phyloP scores from a whole-genome alignment of 2,113 vertebrate genomes.

The Chionodraco myersi region DNA sequence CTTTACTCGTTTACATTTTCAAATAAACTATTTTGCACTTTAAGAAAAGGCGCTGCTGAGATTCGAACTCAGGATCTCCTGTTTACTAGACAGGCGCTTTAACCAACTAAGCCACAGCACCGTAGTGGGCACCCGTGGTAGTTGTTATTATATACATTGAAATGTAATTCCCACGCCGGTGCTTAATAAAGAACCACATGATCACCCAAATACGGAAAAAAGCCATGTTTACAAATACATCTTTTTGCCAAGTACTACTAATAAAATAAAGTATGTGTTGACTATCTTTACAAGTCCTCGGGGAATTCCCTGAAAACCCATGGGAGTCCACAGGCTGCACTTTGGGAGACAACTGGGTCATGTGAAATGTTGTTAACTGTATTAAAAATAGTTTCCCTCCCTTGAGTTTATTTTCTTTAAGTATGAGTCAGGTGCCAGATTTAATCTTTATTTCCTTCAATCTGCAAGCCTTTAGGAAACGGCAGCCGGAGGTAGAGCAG shows the following conservation, averaged over 20 bases:
- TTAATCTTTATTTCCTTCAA: constrained; percentile 6
- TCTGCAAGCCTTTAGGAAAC: constrained; percentile 41
- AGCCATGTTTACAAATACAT: background rate
- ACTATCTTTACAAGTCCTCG: background rate
- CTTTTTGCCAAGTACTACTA: background rate
- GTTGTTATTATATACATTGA: too few relatives aligned
- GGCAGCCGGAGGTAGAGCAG: constrained; percentile 34
- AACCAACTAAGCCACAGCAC: too few relatives aligned
- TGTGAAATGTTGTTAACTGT: constrained; percentile 36
- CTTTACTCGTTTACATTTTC: too few relatives aligned
- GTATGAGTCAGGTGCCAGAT: constrained; percentile 13
- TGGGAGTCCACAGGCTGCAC: background rate
- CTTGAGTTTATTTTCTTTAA: background rate
- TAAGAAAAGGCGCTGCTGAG: too few relatives aligned
- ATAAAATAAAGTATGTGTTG: background rate
- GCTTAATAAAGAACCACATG: too few relatives aligned
- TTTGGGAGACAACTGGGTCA: constrained; percentile 10
- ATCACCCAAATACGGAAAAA: background rate
- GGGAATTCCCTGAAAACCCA: background rate
- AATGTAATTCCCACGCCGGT: too few relatives aligned
- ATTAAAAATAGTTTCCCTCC: constrained; percentile 26
- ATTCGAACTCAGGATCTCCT: too few relatives aligned
- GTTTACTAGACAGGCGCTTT: too few relatives aligned
- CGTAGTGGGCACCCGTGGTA: too few relatives aligned
- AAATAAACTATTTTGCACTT: too few relatives aligned